Percentiles rank a stretch among this genome's conserved stretches.
Evolutionary conservation across 2,888 invertebrate species (phyloP).

Genomic region (Ganaspis brasiliensis): DNA sequence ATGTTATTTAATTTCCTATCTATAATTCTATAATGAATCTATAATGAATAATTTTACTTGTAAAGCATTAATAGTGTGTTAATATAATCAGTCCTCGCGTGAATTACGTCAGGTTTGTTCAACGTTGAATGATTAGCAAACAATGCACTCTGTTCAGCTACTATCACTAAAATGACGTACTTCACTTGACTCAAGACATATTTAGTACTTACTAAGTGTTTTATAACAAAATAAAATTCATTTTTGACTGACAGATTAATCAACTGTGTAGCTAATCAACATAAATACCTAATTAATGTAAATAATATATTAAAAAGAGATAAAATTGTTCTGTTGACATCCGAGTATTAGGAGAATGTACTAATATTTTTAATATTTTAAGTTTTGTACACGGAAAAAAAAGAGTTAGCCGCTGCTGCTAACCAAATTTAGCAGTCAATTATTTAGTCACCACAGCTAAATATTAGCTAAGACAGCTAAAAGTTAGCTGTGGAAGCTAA

Average conservation of each 20-base stretch:
- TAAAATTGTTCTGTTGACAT: no score
- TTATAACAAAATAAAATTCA: constrained; percentile 29
- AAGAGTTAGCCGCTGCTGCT: no score
- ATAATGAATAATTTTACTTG: no score
- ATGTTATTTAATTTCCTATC: not conserved
- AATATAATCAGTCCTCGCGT: not conserved
- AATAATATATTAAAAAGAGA: not conserved
- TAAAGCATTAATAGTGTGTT: not conserved
- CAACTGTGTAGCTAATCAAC: not conserved
- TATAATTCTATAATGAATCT: not conserved
- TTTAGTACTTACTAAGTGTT: not conserved
- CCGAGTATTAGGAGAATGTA: no score
- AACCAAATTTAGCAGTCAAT: no score
- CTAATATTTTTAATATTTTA: no score
- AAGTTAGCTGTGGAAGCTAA: no score
- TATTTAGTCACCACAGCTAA: no score
- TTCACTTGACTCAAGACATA: constrained; percentile 52
- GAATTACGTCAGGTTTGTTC: constrained; percentile 36
- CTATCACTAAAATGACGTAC: constrained; percentile 54
- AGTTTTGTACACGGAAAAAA: no score
- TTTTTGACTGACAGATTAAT: constrained; percentile 11
- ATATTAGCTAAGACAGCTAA: no score
- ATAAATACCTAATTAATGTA: not conserved
- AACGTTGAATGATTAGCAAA: constrained; percentile 59
- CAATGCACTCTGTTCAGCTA: constrained; percentile 60